These are phyloP conservation scores for Halocynthia roretzi DNA, from an alignment of 23 tunicate genomes.

Conservation along the genomic window DNA sequence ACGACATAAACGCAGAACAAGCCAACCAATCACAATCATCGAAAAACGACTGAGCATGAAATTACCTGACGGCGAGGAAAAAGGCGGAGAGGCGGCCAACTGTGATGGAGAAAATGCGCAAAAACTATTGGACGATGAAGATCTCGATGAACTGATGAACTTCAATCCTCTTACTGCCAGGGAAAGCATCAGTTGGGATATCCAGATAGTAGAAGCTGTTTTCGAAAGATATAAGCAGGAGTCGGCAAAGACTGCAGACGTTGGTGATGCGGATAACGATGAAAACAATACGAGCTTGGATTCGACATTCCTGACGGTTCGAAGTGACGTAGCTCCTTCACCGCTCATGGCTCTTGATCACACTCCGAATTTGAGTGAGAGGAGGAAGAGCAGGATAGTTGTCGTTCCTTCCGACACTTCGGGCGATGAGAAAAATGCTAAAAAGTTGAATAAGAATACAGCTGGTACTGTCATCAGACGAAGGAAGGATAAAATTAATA, in stretches of 20 bases:
- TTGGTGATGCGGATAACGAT: neutral
- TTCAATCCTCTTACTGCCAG: slow-evolving; percentile 35
- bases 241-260: slow-evolving; percentile 7
- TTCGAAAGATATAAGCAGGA: slow-evolving; percentile 55
- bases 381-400: slow-evolving; percentile 15
- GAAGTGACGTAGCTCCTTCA: slow-evolving; percentile 15
- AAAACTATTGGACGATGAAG: slow-evolving; percentile 15
- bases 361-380: slow-evolving; percentile 8
- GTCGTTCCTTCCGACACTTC: slow-evolving; percentile 16
- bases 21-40: slow-evolving; percentile 54
- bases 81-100: neutral
- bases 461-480: neutral
- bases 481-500: neutral
- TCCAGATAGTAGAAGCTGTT: slow-evolving; percentile 73
- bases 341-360: slow-evolving; percentile 14
- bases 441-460: neutral
- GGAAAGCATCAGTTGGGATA: slow-evolving; percentile 83
- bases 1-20: slow-evolving; percentile 58
- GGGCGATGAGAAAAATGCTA: slow-evolving; percentile 3
- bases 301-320: slow-evolving; percentile 8
- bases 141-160: slow-evolving; percentile 52
- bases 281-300: neutral
- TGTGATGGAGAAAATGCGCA: neutral
- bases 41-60: slow-evolving; percentile 41
- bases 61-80: slow-evolving; percentile 4